Conservation (phyloP, 37 sponge, comb jelly and placozoan species). For the Halichondria panicea region DNA sequence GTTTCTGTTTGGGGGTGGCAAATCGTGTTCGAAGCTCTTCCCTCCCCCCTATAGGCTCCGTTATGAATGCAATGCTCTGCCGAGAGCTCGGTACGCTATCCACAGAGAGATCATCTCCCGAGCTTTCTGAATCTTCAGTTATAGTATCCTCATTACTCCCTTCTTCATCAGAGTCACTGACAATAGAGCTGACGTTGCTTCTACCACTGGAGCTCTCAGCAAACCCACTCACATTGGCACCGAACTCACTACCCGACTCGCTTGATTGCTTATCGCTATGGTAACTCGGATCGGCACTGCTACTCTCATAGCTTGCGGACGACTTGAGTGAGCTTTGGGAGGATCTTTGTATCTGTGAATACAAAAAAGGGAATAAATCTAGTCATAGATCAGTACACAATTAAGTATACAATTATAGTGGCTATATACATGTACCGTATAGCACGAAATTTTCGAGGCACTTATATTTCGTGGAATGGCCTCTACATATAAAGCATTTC, state of each 20-base stretch:
- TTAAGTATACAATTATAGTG: too few species aligned
- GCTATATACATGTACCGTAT: too few species aligned
- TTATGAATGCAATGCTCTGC: background rate
- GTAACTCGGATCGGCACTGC: background rate
- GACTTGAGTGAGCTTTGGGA: background rate
- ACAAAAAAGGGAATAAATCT: too few species aligned
- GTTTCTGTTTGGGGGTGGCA: background rate
- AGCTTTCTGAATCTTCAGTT: background rate
- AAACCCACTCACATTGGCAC: slow-evolving; percentile 34
- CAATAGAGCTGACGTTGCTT: background rate
- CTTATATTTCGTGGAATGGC: too few species aligned
- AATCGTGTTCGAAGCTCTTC: background rate
- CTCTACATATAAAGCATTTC: too few species aligned
- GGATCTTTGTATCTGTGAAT: background rate
- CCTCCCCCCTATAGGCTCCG: background rate
- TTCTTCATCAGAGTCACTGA: background rate
- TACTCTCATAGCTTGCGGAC: background rate
- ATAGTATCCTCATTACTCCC: background rate
- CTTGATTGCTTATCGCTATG: background rate
- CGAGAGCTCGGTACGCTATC: background rate
- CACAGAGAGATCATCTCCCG: background rate
- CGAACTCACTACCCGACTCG: slow-evolving; percentile 9
- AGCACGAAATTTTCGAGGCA: too few species aligned
- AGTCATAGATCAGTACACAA: too few species aligned
- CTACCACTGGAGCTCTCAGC: background rate